phyloP scores from a whole-genome alignment of 2,888 invertebrate species.

The Notodonta ziczac region DNA sequence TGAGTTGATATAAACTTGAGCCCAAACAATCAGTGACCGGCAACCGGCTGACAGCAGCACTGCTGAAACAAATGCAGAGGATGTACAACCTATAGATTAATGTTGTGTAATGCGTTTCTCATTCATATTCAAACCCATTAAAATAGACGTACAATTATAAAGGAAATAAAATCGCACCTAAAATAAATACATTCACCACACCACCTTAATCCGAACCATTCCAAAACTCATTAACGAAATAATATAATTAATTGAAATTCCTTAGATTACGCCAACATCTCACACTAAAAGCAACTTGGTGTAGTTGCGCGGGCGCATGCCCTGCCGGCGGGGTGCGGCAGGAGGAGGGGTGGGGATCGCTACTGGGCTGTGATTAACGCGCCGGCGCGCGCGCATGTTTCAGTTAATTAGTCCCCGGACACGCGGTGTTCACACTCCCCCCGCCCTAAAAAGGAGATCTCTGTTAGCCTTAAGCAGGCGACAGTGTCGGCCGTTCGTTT shows the following conservation, averaged over 20 bases:
- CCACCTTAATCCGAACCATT: slow-evolving; percentile 44
- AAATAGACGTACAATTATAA: background rate
- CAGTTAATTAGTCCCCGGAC: slow-evolving; percentile 77
- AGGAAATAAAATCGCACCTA: slow-evolving; percentile 5
- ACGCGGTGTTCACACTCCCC: slow-evolving; percentile 72
- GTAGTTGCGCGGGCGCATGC: slow-evolving; percentile 50
- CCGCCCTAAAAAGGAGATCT: slow-evolving; percentile 76
- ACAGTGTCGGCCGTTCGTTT: slow-evolving; percentile 56
- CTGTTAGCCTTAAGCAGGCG: slow-evolving; percentile 69
- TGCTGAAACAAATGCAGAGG: too few relatives aligned
- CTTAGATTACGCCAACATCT: slow-evolving; percentile 73
- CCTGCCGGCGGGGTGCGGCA: slow-evolving; percentile 14
- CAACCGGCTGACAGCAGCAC: too few relatives aligned
- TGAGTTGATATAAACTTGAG: too few relatives aligned
- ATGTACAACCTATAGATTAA: too few relatives aligned
- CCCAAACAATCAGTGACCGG: too few relatives aligned
- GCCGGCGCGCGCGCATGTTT: slow-evolving; percentile 74
- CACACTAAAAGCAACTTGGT: slow-evolving; percentile 79
- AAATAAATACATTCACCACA: slow-evolving; percentile 37
- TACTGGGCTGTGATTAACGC: slow-evolving; percentile 66
- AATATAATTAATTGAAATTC: slow-evolving; percentile 76
- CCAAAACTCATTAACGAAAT: slow-evolving; percentile 61
- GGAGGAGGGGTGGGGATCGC: slow-evolving; percentile 44
- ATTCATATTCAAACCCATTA: too few relatives aligned
- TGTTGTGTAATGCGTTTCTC: too few relatives aligned